These are phyloP conservation scores for Antheraea assamensis DNA, from an alignment of 2,888 invertebrate species.

Conservation along the genomic window DNA sequence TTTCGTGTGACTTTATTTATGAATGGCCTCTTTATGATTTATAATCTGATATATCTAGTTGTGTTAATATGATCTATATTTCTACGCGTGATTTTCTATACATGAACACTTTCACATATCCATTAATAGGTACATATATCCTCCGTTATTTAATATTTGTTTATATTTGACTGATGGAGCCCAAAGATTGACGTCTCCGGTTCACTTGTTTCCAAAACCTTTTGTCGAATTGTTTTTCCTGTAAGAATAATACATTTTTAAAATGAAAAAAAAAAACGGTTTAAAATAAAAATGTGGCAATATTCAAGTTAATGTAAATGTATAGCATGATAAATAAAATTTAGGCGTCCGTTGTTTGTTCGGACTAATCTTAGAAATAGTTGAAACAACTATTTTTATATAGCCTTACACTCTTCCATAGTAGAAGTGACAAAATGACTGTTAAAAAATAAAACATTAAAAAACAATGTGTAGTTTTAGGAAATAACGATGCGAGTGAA, in stretches of 20 bases:
- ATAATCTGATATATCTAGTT: background rate
- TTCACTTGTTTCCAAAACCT: conserved; percentile 91
- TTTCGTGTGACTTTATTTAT: no score
- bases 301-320: no score
- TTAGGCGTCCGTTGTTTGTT: no score
- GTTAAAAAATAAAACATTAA: no score
- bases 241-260: conserved; percentile 51
- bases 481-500: no score
- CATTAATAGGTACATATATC: background rate
- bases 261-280: background rate
- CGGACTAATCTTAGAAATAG: no score
- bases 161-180: conserved; percentile 75
- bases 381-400: no score
- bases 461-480: no score
- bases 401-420: no score
- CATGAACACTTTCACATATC: conserved; percentile 50
- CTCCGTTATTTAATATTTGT: conserved; percentile 22
- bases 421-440: no score
- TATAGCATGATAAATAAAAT: no score
- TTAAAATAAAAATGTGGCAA: no score
- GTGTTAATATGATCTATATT: conserved; percentile 28
- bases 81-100: conserved; percentile 32
- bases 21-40: background rate
- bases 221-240: conserved; percentile 90
- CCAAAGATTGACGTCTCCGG: conserved; percentile 85